Base-by-base conservation (phyloP, 2,797 vertebrate genomes). In the Pseudochaenichthys georgianus region DNA sequence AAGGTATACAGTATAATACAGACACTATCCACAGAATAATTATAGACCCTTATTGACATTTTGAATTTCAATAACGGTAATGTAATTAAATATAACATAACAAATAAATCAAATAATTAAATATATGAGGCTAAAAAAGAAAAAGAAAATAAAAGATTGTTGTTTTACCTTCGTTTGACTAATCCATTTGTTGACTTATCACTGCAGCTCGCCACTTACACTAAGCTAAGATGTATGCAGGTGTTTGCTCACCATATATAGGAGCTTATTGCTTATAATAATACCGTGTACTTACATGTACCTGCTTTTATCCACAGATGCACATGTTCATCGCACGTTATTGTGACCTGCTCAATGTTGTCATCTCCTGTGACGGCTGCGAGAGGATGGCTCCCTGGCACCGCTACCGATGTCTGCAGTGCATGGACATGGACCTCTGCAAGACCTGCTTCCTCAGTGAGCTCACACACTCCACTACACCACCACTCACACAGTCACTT, bases 311-410 rank as follows among this genome's bases (percentile, higher is more conserved):
- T 78, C 54, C 60, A 38, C 71, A 99, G 98, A 99, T 99, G 98
- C 98, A 99, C 92, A 98, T 99, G 98, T 99, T 99, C 89, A 98
- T 99, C 3, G 97, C 98, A 11, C 97, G 98, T 31, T 99, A 99
- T 76, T 99, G 97, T 38, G 97, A 99, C 89, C 94, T 98, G 79
- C 85, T 99, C 13, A 99, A 98, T 0, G 97, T 99, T 59, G 98
- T 99, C 87, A 99, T 99, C 41, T 99, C 98, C 17, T 99, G 98
- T 2, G 97, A 99, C 0, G 98, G 98, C 19, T 99, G 98, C 9
- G 97, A 99, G 72, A 95, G 98, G 73, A 99, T 99, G 43, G 97
- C 98, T 0, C 98, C 97, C 0, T 99, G 97, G 96, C 97, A 98
- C 74, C 97, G 98, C 42, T 99, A 99, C 91, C 93, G 97, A 73